Evolutionary conservation across 2,113 vertebrate species (phyloP), one percentile per base, ranked within the genome.

Genomic region (Phaethornis superciliosus): DNA sequence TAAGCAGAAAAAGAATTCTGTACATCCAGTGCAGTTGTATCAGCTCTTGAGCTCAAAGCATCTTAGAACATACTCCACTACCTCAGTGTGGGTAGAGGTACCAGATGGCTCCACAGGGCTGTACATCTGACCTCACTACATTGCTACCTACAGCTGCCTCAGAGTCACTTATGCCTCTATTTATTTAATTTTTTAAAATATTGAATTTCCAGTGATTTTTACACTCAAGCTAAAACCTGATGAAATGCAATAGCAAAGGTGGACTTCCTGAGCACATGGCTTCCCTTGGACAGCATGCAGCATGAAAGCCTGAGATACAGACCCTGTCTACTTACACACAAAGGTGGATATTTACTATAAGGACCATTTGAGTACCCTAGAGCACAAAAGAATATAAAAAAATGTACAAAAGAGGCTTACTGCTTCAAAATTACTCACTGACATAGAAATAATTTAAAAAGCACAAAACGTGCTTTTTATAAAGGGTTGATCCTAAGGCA

Each of bases 361-460:
- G 6, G 70, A 17, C 10, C 15, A 22, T 70, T 37, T 56, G 32
- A 85, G n/a, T 26, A 79, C 9, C 12, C 18, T 65, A 60, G 40
- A 56, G 11, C 15, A 72, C 32, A 71, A 56, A 81, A 81, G 28
- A 85, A 22, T 44, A 54, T 30, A 13, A 76, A 33, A 71, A 46
- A n/a, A 77, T 40, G 12, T 52, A 76, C 23, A 72, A 60, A 82
- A 85, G 18, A 78, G 15, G 12, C 23, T 54, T n/a, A 64, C 24
- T 79, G 44, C 21, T 94, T 80, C 32, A 91, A 75, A 93, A 40
- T 26, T 70, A 20, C 52, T 52, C 81, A 23, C n/a, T 54, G 59
- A 33, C 12, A 40, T 2, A 71, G 17, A 83, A 89, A 77, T 20
- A 69, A 88, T 23, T 18, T 2, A 28, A 79, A 83, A 85, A 81